These are phyloP conservation scores for Drosophila histrio DNA, from an alignment of 2,888 invertebrate species.

Conservation along the genomic window DNA sequence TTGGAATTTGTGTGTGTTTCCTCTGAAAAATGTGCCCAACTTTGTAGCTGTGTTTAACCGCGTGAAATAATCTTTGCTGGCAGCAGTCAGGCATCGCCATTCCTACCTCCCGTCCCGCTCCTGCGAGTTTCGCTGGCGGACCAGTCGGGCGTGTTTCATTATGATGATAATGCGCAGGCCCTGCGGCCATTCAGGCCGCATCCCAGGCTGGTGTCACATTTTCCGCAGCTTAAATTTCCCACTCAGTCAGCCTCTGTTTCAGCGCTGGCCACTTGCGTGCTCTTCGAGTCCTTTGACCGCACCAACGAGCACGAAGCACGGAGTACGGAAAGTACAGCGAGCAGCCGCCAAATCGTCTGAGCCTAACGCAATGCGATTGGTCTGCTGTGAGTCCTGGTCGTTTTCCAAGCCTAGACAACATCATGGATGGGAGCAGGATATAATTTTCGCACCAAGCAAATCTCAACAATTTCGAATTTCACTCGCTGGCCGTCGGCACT, in stretches of 20 bases:
- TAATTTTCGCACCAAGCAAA: conserved; percentile 73
- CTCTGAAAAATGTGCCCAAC: conserved; percentile 41
- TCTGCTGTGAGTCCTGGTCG: conserved; percentile 2
- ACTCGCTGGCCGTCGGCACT: conserved; percentile 58
- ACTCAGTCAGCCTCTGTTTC: conserved; percentile 4
- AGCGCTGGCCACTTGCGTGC: conserved; percentile 47
- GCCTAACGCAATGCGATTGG: conserved; percentile 70
- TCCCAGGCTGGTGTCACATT: conserved; percentile 79
- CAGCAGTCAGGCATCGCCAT: conserved; percentile 55
- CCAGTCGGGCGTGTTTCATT: conserved; percentile 64
- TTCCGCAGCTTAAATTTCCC: conserved; percentile 80
- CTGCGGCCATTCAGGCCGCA: conserved; percentile 58
- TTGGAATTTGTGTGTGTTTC: conserved; percentile 36
- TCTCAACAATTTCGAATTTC: conserved; percentile 70
- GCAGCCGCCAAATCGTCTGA: conserved; percentile 31
- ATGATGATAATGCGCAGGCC: conserved; percentile 75
- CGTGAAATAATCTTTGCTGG: conserved; percentile 79
- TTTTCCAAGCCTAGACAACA: neutral
- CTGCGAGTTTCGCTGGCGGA: neutral
- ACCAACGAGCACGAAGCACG: neutral
- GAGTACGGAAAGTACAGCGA: neutral
- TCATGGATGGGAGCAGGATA: conserved; percentile 45
- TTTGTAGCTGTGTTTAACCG: conserved; percentile 74
- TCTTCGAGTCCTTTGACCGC: conserved; percentile 18
- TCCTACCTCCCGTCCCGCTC: neutral